These are phyloP conservation scores for Tenebrosternarchus preto DNA, from an alignment of 2,113 vertebrate genomes.

Conservation along the genomic window DNA sequence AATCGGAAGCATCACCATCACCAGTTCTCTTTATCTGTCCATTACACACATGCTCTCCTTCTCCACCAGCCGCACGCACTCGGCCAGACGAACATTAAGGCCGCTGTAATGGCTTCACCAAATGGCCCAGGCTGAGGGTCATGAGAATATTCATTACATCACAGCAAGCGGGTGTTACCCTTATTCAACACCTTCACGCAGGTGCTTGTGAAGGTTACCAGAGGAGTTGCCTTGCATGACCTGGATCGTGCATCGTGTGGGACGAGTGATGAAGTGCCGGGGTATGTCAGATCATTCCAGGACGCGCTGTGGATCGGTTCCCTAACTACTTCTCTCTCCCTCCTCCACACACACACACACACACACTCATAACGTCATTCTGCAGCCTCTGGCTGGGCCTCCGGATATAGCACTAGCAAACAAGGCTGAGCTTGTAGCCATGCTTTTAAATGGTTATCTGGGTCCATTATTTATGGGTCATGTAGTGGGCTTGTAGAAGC, in stretches of 20 bases:
- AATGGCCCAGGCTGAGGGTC: slow-evolving; percentile 64
- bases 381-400: slow-evolving; percentile 15
- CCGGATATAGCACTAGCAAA: slow-evolving; percentile 22
- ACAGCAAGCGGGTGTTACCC: slow-evolving; percentile 61
- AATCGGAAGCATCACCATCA: slow-evolving; percentile 25
- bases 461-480: slow-evolving; percentile 8
- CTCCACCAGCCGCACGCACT: background rate
- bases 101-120: slow-evolving; percentile 62
- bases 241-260: slow-evolving; percentile 52
- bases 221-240: slow-evolving; percentile 61
- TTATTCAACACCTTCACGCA: slow-evolving; percentile 54
- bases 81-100: slow-evolving; percentile 43
- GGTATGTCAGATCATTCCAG: slow-evolving; percentile 48
- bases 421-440: background rate
- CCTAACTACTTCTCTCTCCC: background rate
- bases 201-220: slow-evolving; percentile 57
- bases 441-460: slow-evolving; percentile 18
- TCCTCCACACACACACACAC: background rate
- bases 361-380: slow-evolving; percentile 6
- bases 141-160: slow-evolving; percentile 62
- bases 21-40: slow-evolving; percentile 50
- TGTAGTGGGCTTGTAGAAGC: background rate
- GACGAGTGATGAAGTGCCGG: slow-evolving; percentile 58
- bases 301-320: background rate
- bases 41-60: slow-evolving; percentile 23